These are phyloP conservation scores for Achatina immaculata DNA, from an alignment of 1,140 invertebrate species.

Conservation along the genomic window DNA sequence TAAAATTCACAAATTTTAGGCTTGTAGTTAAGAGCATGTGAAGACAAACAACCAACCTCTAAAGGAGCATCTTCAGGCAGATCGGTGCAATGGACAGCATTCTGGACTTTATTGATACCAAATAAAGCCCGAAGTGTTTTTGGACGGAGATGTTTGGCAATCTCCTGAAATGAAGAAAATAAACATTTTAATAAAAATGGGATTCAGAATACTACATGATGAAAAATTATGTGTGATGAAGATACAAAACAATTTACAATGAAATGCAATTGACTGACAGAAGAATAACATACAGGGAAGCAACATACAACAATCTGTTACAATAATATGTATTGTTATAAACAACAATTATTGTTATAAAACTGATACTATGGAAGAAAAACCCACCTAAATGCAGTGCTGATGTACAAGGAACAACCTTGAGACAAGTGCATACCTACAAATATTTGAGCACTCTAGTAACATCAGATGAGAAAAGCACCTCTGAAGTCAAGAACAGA, in stretches of 20 bases:
- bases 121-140: constrained; percentile 86
- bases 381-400: no score
- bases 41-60: constrained; percentile 75
- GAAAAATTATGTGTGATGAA: no score
- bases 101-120: constrained; percentile 85
- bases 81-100: constrained; percentile 94
- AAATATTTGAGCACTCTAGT: no score
- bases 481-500: no score
- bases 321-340: neutral
- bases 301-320: neutral
- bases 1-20: no score
- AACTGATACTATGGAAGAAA: constrained; percentile 3
- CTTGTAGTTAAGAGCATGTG: no score
- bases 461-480: no score
- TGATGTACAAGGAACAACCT: no score
- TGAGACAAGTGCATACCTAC: no score
- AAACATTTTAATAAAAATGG: neutral
- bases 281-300: neutral
- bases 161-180: constrained; percentile 76
- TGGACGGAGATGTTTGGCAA: constrained; percentile 86
- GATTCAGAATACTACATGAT: neutral
- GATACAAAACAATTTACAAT: neutral
- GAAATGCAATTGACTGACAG: neutral
- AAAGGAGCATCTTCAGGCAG: constrained; percentile 86
- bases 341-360: neutral